Evolutionary conservation across 1,140 invertebrate genomes (phyloP).

Genomic region (Zaprionus africanus): DNA sequence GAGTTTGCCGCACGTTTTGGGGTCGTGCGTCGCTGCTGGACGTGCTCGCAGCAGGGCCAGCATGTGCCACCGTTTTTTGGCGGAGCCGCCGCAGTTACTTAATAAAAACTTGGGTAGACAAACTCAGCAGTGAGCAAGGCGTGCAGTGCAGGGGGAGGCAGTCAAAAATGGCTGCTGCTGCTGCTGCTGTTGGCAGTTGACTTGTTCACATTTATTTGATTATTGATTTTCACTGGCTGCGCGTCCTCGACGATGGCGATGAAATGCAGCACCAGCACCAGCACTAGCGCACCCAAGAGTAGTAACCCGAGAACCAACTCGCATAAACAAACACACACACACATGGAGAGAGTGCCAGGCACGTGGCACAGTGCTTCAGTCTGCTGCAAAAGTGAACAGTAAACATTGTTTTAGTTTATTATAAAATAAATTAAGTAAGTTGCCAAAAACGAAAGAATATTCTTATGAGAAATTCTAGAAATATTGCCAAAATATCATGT

Average conservation of each 20-base stretch:
- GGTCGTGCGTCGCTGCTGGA: conserved; percentile 50
- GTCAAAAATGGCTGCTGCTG: conserved; percentile 59
- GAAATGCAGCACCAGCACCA: conserved; percentile 53
- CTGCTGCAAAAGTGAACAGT: not conserved
- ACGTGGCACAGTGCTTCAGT: conserved; percentile 35
- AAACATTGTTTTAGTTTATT: not conserved
- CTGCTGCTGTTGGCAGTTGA: conserved; percentile 69
- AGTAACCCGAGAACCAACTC: conserved; percentile 61
- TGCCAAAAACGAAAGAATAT: too few relatives aligned
- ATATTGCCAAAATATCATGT: too few relatives aligned
- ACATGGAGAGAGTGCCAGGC: conserved; percentile 24
- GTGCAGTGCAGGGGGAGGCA: not conserved
- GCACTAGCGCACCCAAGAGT: conserved; percentile 56
- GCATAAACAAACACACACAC: conserved; percentile 12
- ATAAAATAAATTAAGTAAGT: not conserved
- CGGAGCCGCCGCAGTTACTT: conserved; percentile 43
- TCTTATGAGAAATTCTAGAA: too few relatives aligned
- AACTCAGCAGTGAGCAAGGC: not conserved
- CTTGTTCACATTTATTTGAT: conserved; percentile 73
- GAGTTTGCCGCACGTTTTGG: conserved; percentile 58
- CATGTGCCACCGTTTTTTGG: not conserved
- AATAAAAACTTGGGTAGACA: conserved; percentile 37
- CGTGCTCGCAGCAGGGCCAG: conserved; percentile 29
- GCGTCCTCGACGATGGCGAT: conserved; percentile 51
- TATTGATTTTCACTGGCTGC: conserved; percentile 72